phyloP scores from a whole-genome alignment of 2,888 invertebrate species.

The Leucophora obtusa region DNA sequence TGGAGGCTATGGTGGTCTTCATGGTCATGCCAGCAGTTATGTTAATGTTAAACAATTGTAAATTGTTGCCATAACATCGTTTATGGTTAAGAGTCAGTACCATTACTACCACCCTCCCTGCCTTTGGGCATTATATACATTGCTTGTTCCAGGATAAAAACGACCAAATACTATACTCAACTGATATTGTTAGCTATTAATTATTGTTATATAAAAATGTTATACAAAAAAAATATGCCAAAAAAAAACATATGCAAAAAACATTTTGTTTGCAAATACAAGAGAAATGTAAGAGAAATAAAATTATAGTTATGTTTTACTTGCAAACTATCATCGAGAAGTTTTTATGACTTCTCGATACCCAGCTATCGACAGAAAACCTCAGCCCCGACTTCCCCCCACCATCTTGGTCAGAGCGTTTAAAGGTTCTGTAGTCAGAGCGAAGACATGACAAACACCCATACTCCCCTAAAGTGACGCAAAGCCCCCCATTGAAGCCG shows the following conservation, averaged over 20 bases:
- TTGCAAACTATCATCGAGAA: too few relatives aligned
- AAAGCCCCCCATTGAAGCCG: too few relatives aligned
- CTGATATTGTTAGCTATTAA: constrained; percentile 42
- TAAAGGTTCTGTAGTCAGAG: too few relatives aligned
- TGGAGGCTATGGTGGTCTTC: constrained; percentile 55
- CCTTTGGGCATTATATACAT: not conserved
- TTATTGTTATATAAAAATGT: constrained; percentile 30
- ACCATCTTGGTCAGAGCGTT: too few relatives aligned
- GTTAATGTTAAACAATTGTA: constrained; percentile 71
- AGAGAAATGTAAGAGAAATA: constrained; percentile 12
- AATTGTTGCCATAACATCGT: constrained; percentile 19
- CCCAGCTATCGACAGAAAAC: too few relatives aligned
- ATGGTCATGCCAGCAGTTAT: constrained; percentile 74
- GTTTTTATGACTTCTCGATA: too few relatives aligned
- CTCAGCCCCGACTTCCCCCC: too few relatives aligned
- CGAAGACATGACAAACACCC: too few relatives aligned
- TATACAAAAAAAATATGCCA: not conserved
- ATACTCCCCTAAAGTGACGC: too few relatives aligned
- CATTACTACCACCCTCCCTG: not conserved
- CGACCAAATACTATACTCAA: constrained; percentile 50
- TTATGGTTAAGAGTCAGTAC: not conserved
- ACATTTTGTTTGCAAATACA: constrained; percentile 41
- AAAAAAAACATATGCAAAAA: constrained; percentile 28
- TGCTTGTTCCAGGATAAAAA: constrained; percentile 14
- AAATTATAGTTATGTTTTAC: too few relatives aligned